These are phyloP conservation scores for Hippocampus mohnikei DNA, from an alignment of 2,113 vertebrate genomes.

Conservation along the genomic window DNA sequence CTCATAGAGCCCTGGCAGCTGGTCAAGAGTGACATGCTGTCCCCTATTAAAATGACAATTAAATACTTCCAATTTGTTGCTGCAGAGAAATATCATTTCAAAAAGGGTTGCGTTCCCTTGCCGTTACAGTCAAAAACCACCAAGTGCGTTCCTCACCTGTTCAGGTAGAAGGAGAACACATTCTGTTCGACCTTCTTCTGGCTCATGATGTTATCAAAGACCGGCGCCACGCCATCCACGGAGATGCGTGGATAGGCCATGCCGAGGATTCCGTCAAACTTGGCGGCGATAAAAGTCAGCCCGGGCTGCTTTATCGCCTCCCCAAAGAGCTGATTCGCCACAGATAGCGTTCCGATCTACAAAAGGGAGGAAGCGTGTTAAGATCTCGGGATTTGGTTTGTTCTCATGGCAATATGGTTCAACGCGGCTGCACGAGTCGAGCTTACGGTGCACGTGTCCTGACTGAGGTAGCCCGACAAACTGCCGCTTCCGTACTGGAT, in stretches of 20 bases:
- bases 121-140: background rate
- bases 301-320: constrained; percentile 92
- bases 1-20: too few relatives aligned
- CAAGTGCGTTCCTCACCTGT: constrained; percentile 74
- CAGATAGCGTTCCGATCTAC: constrained; percentile 67
- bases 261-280: constrained; percentile 94
- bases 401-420: background rate
- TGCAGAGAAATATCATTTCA: background rate
- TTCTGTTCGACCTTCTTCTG: constrained; percentile 85
- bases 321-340: constrained; percentile 82
- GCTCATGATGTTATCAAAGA: constrained; percentile 89
- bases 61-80: too few relatives aligned
- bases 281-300: constrained; percentile 84
- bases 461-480: constrained; percentile 88
- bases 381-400: background rate
- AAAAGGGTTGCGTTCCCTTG: background rate
- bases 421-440: too few relatives aligned
- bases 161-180: constrained; percentile 93
- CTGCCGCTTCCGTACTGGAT: constrained; percentile 92
- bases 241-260: constrained; percentile 87
- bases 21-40: background rate
- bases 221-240: constrained; percentile 77
- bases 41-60: background rate
- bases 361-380: background rate
- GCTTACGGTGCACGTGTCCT: constrained; percentile 76